These are phyloP conservation scores for Corticium candelabrum DNA, from an alignment of 37 sponge, comb jelly and placozoan genomes.

Conservation along the genomic window DNA sequence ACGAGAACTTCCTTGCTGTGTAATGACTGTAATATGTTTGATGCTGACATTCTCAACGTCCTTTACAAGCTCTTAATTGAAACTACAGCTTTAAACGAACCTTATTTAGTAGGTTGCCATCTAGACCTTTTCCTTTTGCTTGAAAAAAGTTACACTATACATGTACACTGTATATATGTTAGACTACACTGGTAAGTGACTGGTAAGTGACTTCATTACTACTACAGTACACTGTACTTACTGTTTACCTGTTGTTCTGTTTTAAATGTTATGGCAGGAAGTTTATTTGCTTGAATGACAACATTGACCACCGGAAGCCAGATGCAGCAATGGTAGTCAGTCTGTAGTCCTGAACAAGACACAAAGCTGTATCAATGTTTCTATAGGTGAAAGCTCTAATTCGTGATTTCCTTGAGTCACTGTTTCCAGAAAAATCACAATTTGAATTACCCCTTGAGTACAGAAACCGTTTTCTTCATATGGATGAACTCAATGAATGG, in stretches of 20 bases:
- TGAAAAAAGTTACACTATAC: no score
- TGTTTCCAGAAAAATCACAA: constrained; percentile 81
- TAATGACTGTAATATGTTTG: no score
- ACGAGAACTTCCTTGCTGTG: no score
- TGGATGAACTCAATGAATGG: constrained; percentile 66
- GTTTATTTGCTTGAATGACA: constrained; percentile 98
- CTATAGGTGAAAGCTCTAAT: constrained; percentile 50
- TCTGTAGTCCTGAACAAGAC: neutral
- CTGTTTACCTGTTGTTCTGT: neutral
- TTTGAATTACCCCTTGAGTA: constrained; percentile 80
- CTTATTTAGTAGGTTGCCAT: no score
- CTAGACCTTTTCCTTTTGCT: no score
- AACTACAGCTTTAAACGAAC: no score
- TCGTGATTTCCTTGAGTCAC: constrained; percentile 79
- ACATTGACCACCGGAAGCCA: constrained; percentile 80
- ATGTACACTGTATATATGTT: no score
- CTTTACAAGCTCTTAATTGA: no score
- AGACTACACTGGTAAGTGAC: no score
- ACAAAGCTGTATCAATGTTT: neutral
- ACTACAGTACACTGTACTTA: no score
- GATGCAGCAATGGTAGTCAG: constrained; percentile 46
- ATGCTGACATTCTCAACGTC: no score
- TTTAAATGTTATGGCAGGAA: constrained; percentile 42
- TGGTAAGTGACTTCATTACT: no score
- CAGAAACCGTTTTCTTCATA: constrained; percentile 69